phyloP scores from a whole-genome alignment of 2,888 invertebrate species.

The Hypomecis punctinalis region DNA sequence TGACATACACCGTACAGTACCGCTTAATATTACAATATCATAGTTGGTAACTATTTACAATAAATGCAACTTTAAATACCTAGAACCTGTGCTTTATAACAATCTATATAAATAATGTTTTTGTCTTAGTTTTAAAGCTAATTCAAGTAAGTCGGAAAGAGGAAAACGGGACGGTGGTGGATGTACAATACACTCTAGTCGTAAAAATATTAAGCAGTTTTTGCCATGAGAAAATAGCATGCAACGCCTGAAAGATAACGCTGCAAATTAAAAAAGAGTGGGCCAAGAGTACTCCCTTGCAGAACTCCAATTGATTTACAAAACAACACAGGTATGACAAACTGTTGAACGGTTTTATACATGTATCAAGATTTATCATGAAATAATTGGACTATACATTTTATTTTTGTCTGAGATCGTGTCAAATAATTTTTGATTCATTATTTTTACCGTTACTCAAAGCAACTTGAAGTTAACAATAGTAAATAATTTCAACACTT shows the following conservation, averaged over 20 bases:
- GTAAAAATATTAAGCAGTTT: slow-evolving; percentile 73
- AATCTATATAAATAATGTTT: slow-evolving; percentile 83
- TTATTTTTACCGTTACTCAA: slow-evolving; percentile 12
- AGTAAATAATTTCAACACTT: background rate
- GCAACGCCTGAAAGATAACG: slow-evolving; percentile 49
- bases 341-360: no score
- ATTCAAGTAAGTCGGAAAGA: slow-evolving; percentile 78
- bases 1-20: slow-evolving; percentile 79
- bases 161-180: slow-evolving; percentile 84
- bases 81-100: slow-evolving; percentile 84
- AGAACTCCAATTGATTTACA: slow-evolving; percentile 40
- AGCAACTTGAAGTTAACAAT: slow-evolving; percentile 8
- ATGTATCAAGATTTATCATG: background rate
- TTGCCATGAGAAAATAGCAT: slow-evolving; percentile 58
- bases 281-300: slow-evolving; percentile 51
- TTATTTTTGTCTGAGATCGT: background rate
- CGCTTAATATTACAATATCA: slow-evolving; percentile 70
- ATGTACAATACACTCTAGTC: slow-evolving; percentile 72
- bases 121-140: slow-evolving; percentile 77
- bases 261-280: slow-evolving; percentile 36
- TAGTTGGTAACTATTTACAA: slow-evolving; percentile 78
- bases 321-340: background rate
- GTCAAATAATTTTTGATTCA: slow-evolving; percentile 12
- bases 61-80: slow-evolving; percentile 82
- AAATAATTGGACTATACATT: background rate